These are phyloP conservation scores for Gavia stellata DNA, from an alignment of 2,113 vertebrate genomes.

Conservation along the genomic window DNA sequence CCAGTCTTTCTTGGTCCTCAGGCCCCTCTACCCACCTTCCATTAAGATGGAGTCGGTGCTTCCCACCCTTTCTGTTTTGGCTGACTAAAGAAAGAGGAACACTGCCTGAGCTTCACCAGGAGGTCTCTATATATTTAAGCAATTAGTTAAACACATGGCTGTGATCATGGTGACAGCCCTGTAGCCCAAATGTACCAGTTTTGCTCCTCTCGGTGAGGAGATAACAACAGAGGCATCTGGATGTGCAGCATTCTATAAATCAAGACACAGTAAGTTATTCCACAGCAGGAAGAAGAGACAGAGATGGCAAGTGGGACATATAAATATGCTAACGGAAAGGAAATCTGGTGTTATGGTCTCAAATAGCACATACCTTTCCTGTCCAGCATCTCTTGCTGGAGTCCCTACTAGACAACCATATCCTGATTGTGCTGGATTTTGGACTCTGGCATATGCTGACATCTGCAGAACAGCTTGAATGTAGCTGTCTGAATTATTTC, in stretches of 20 bases:
- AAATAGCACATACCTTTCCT: constrained; percentile 1
- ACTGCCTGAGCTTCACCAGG: not conserved
- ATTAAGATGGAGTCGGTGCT: not conserved
- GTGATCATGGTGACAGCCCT: not conserved
- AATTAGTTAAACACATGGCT: not conserved
- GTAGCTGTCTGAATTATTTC: not conserved
- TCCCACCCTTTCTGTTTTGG: not conserved
- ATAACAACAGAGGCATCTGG: not conserved
- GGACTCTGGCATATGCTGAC: not conserved
- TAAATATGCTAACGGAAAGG: constrained; percentile 4
- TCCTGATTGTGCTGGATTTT: constrained; percentile 14
- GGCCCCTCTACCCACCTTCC: not conserved
- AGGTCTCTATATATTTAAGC: not conserved
- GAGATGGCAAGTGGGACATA: not conserved
- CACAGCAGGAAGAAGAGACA: not conserved
- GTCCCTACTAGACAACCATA: not conserved
- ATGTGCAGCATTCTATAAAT: not conserved
- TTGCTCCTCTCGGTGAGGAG: not conserved
- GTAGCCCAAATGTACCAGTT: not conserved
- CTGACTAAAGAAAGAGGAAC: not conserved
- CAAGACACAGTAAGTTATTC: not conserved
- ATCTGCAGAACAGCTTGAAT: constrained; percentile 41
- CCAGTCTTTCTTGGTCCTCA: not conserved
- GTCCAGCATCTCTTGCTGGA: constrained; percentile 9
- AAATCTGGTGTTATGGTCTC: constrained; percentile 23